phyloP scores from a whole-genome alignment of 2,797 vertebrate species.

The Rachycentron canadum region DNA sequence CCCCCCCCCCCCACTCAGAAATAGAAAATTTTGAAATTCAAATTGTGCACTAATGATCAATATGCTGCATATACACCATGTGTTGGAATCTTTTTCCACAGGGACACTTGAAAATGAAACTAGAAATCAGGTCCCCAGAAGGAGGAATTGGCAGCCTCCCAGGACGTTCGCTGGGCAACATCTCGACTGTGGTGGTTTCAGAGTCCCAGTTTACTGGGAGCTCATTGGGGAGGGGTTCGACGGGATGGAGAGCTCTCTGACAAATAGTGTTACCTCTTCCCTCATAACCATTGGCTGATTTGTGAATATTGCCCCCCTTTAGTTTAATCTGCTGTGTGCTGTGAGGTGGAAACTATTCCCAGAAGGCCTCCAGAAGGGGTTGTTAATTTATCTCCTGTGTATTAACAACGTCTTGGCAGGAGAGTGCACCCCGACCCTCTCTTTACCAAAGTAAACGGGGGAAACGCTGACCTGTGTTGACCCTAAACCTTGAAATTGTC shows the following conservation, averaged over 20 bases:
- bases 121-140: not conserved
- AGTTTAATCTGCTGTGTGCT: conserved; percentile 83
- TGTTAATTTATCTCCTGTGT: conserved; percentile 83
- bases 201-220: conserved; percentile 26
- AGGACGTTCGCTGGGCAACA: conserved; percentile 4
- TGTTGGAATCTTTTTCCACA: conserved; percentile 25
- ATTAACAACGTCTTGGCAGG: conserved; percentile 77
- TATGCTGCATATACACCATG: conserved; percentile 3
- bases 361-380: conserved; percentile 66
- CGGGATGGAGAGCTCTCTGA: conserved; percentile 46
- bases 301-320: conserved; percentile 78
- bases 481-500: conserved; percentile 57
- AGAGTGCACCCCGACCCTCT: conserved; percentile 39
- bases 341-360: conserved; percentile 84
- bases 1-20: not conserved
- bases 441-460: conserved; percentile 50
- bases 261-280: conserved; percentile 68
- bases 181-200: conserved; percentile 24
- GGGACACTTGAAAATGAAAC: conserved; percentile 2
- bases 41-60: conserved; percentile 31
- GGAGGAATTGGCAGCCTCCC: not conserved
- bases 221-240: conserved; percentile 7
- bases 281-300: conserved; percentile 78
- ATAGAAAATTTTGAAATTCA: conserved; percentile 36
- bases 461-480: conserved; percentile 54